Conservation (phyloP, 2,113 vertebrate species). For the Zeus faber region DNA sequence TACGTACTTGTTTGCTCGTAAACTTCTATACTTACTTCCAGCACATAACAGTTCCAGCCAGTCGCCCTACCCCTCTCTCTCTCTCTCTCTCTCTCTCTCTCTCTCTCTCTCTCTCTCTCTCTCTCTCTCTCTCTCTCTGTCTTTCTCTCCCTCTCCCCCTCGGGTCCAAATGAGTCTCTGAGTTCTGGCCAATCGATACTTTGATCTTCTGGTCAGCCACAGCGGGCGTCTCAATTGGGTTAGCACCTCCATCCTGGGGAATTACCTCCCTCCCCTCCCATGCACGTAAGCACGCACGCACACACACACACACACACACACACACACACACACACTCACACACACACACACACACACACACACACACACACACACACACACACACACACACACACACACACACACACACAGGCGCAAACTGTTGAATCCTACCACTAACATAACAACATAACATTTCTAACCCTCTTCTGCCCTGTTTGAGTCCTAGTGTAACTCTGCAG, state of each 20-base stretch:
- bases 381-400: too few relatives aligned
- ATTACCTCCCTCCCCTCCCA: background rate
- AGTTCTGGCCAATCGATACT: too few relatives aligned
- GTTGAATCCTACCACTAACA: too few relatives aligned
- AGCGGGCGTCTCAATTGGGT: background rate
- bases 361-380: conserved; percentile 1
- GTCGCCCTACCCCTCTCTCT: conserved; percentile 18
- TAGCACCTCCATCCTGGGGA: background rate
- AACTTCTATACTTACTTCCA: too few relatives aligned
- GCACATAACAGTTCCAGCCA: too few relatives aligned
- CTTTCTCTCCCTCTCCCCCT: background rate
- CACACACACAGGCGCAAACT: too few relatives aligned
- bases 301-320: conserved; percentile 6
- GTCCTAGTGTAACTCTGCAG: too few relatives aligned
- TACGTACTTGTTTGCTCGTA: too few relatives aligned
- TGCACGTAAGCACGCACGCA: background rate
- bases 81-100: background rate
- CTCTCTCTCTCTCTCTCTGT: conserved; percentile 3
- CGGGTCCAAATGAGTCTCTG: too few relatives aligned
- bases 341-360: conserved; percentile 8
- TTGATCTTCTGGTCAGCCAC: background rate
- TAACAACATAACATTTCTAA: too few relatives aligned
- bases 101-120: background rate
- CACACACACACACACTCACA: conserved; percentile 6
- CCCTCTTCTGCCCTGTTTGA: too few relatives aligned